Percentiles rank a stretch among this genome's conserved stretches.
These are phyloP conservation scores for Syrphus vitripennis DNA, from an alignment of 2,888 invertebrate genomes.

Conservation along the genomic window DNA sequence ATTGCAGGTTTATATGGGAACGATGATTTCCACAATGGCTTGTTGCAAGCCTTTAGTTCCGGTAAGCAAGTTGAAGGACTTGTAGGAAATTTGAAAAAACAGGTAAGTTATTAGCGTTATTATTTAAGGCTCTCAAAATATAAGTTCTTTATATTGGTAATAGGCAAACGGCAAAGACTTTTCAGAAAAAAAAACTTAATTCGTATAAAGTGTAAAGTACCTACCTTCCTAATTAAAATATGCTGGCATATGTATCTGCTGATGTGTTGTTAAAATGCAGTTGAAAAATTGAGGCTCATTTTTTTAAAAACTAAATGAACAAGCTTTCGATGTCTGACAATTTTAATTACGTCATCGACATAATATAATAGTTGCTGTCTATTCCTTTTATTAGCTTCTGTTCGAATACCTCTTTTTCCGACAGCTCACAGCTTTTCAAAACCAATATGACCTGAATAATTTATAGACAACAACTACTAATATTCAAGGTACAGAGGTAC, in stretches of 20 bases:
- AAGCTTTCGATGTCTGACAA: neutral
- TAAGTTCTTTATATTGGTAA: too few relatives aligned
- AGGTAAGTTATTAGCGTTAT: conserved; percentile 82
- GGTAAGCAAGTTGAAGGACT: conserved; percentile 91
- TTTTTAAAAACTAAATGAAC: neutral
- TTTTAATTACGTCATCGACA: neutral
- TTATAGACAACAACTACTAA: neutral
- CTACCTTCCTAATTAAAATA: too few relatives aligned
- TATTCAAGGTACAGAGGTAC: neutral
- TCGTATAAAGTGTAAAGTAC: too few relatives aligned
- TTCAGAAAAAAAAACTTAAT: too few relatives aligned
- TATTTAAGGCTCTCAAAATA: too few relatives aligned
- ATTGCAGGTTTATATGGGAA: conserved; percentile 90
- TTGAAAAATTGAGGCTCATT: neutral
- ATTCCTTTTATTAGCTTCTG: neutral
- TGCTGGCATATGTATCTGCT: too few relatives aligned
- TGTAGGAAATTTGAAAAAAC: conserved; percentile 90
- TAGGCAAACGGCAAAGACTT: too few relatives aligned
- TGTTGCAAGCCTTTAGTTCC: conserved; percentile 90
- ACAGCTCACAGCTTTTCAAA: neutral
- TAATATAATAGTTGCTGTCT: neutral
- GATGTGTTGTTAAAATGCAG: too few relatives aligned
- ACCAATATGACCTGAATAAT: neutral
- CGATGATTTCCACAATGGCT: conserved; percentile 95
- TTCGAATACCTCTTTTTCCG: neutral